Conservation (phyloP, 2,888 invertebrate species). For the Meghimatium bilineatum region DNA sequence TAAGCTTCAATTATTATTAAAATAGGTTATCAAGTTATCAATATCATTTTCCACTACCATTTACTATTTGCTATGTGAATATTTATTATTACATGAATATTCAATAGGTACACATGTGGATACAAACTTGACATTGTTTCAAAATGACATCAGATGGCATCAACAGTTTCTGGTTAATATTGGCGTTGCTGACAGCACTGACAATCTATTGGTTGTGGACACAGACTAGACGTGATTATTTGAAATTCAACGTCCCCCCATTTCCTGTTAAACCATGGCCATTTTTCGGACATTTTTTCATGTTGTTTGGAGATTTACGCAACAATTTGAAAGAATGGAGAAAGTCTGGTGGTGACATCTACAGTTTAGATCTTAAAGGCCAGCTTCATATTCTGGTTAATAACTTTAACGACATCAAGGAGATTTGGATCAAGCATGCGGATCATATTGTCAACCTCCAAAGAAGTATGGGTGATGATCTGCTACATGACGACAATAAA, state of each 20-base stretch:
- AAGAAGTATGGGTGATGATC: background rate
- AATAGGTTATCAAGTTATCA: too few species aligned
- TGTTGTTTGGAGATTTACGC: slow-evolving; percentile 5
- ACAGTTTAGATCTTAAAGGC: slow-evolving; percentile 39
- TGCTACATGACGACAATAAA: background rate
- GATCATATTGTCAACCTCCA: slow-evolving; percentile 43
- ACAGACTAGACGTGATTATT: background rate
- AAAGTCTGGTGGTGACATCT: slow-evolving; percentile 43
- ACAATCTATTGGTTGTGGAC: slow-evolving; percentile 6
- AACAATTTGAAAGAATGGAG: slow-evolving; percentile 29
- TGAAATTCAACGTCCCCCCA: slow-evolving; percentile 31
- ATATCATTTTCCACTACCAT: too few species aligned
- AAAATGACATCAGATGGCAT: background rate
- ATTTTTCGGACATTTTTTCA: slow-evolving; percentile 36
- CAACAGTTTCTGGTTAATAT: background rate
- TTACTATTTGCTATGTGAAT: too few species aligned
- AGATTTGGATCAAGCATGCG: slow-evolving; percentile 47
- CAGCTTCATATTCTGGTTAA: slow-evolving; percentile 43
- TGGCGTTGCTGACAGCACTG: background rate
- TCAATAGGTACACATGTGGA: too few species aligned
- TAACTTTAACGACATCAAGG: slow-evolving; percentile 45
- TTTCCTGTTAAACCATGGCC: slow-evolving; percentile 32
- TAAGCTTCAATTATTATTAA: too few species aligned
- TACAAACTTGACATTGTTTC: too few species aligned
- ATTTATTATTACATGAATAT: too few species aligned